phyloP scores from a whole-genome alignment of 2,888 invertebrate species.

The Caenorhabditis angaria region DNA sequence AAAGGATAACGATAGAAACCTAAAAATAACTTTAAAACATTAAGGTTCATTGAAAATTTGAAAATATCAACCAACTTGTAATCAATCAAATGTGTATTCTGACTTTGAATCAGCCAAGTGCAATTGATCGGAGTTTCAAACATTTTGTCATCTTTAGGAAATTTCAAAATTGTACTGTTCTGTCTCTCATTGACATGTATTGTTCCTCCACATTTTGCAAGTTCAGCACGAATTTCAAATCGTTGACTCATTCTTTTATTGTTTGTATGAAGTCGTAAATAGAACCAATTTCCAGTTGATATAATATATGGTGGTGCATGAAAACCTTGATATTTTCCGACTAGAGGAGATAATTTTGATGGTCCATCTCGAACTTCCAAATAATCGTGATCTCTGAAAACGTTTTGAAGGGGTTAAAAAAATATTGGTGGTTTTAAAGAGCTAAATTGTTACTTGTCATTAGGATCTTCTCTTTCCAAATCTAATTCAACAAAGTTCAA shows the following conservation, averaged over 20 bases:
- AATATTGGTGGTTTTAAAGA: not conserved
- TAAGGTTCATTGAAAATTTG: no score
- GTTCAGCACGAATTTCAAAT: slow-evolving; percentile 80
- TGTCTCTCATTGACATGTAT: slow-evolving; percentile 54
- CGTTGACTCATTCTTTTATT: slow-evolving; percentile 78
- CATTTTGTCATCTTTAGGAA: slow-evolving; percentile 77
- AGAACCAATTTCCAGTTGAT: slow-evolving; percentile 79
- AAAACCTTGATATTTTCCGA: slow-evolving; percentile 75
- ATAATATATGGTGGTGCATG: slow-evolving; percentile 61
- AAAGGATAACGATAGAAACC: no score
- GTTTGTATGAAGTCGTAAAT: slow-evolving; percentile 83
- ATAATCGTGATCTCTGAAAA: slow-evolving; percentile 76
- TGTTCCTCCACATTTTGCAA: slow-evolving; percentile 73
- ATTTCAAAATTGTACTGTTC: slow-evolving; percentile 49
- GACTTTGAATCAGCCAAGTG: slow-evolving; percentile 80
- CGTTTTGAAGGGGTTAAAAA: not conserved
- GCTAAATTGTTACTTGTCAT: no score
- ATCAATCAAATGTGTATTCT: slow-evolving; percentile 75
- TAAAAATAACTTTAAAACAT: no score
- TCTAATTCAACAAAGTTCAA: slow-evolving; percentile 73
- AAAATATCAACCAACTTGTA: slow-evolving; percentile 57
- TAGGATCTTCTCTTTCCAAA: slow-evolving; percentile 28
- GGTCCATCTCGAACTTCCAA: slow-evolving; percentile 87
- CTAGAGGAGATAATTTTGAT: slow-evolving; percentile 78
- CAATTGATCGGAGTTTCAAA: slow-evolving; percentile 82